Base-by-base conservation (phyloP, 1,140 invertebrate species). In the Gryon sp. region DNA sequence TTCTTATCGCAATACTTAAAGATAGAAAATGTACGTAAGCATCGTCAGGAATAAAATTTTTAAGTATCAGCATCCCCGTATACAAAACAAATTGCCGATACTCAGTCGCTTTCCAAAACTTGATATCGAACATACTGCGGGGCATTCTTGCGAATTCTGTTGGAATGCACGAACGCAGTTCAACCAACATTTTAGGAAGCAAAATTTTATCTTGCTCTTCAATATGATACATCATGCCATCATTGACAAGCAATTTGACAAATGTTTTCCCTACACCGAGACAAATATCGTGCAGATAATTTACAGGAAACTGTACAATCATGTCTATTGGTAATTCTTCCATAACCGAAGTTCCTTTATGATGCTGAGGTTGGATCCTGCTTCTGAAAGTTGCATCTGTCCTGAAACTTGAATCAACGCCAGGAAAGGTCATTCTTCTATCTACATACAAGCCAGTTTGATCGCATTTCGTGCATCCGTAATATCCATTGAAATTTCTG, bases 91-190 rank as follows among this genome's bases (percentile, higher is more conserved):
- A 32, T 32, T 32, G 28, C 4, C 28, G 28, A 32, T 9, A 9
- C n/a, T 32, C 28, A 6, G 28, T 32, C 2, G 5, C 28, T 32
- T 32, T 32, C 28, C 28, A 32, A 32, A 6, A 32, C n/a, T 32
- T 32, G 9, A 32, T 41, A 15, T 41, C 38, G 19, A 41, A 41
- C 1, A 20, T 41, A 11, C 18, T 41, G n/a, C 38, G 38, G n/a
- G 38, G 18, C 9, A 41, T 20, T 20, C 38, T 41, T 7, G 18
- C 19, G 11, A 41, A 41, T 41, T 41, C 16, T 12, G 1, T 12
- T 12, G 30, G 1, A 32, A 32, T 32, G n/a, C 30, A 32, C 11
- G 30, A 12, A 12, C 8, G 2, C 1, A 32, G 14, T 32, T 32
- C n/a, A 3, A 32, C n/a, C 0, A 32, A 12, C 30, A 32, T 32